A percentile compares a stretch with the other conserved stretches of the same genome.
These are phyloP conservation scores for Myxocyprinus asiaticus DNA, from an alignment of 2,113 vertebrate genomes.

Conservation along the genomic window DNA sequence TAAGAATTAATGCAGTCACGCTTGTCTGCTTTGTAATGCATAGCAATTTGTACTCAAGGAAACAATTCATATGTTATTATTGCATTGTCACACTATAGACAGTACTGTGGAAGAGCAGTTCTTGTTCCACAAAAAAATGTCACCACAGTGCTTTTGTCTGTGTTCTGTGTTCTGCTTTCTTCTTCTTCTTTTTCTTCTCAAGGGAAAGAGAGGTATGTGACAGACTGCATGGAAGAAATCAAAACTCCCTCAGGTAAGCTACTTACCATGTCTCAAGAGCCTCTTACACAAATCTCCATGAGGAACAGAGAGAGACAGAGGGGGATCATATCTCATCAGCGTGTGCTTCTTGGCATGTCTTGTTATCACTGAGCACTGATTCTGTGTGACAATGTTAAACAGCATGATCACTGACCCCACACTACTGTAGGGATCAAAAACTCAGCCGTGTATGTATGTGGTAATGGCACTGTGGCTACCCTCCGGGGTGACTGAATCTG, in stretches of 20 bases:
- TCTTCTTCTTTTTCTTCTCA: background rate
- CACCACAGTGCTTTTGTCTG: background rate
- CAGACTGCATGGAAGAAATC: conserved; percentile 67
- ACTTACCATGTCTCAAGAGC: conserved; percentile 69
- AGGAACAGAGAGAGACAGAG: conserved; percentile 12
- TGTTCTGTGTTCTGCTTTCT: background rate
- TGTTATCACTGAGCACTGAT: conserved; percentile 21
- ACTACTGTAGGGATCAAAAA: conserved; percentile 33
- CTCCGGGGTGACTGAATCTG: background rate
- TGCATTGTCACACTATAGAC: no score
- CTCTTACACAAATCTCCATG: conserved; percentile 66
- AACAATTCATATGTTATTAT: no score
- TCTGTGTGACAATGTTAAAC: conserved; percentile 26
- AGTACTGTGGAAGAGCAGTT: no score
- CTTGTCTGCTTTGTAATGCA: no score
- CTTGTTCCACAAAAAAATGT: background rate
- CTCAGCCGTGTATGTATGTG: conserved; percentile 14
- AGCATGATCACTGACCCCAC: conserved; percentile 36
- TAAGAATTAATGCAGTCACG: no score
- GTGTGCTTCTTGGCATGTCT: conserved; percentile 23
- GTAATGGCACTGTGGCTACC: background rate
- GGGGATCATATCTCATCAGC: conserved; percentile 30
- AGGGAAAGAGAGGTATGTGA: conserved; percentile 3
- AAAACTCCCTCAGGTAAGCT: conserved; percentile 64
- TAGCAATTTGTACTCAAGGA: no score